Percentiles rank a stretch among this genome's conserved stretches.
Conservation (phyloP, 2,797 vertebrate genomes). For the Syngnathus rostellatus region DNA sequence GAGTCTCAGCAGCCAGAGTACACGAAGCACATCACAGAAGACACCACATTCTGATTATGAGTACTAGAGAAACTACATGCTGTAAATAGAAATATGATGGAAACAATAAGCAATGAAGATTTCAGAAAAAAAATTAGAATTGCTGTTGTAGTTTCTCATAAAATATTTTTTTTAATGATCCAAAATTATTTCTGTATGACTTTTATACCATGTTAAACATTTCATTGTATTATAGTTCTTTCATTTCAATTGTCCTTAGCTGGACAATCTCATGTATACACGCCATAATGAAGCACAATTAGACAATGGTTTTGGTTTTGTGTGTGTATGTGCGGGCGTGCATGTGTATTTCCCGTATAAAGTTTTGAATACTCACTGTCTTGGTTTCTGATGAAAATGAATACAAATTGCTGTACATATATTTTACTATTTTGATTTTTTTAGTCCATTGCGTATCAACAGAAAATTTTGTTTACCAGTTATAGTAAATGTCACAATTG, state of each 20-base stretch:
- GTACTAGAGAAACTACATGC: slow-evolving; percentile 17
- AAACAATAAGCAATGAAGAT: neutral
- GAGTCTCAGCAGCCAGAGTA: slow-evolving; percentile 51
- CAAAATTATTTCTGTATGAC: neutral
- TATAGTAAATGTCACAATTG: too few species aligned
- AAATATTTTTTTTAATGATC: neutral
- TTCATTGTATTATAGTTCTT: neutral
- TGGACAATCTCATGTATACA: neutral
- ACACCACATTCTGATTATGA: slow-evolving; percentile 53
- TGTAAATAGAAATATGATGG: neutral
- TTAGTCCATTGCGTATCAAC: too few species aligned
- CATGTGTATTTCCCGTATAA: too few species aligned
- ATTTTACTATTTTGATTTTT: too few species aligned
- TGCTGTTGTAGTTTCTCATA: neutral
- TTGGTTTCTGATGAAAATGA: too few species aligned
- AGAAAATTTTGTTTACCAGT: too few species aligned
- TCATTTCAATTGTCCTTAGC: neutral
- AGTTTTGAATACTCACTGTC: too few species aligned
- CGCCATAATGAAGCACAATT: too few species aligned
- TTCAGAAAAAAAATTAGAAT: neutral
- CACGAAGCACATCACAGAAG: slow-evolving; percentile 54
- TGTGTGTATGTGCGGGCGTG: too few species aligned
- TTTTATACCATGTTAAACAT: neutral
- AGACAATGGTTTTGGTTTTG: too few species aligned
- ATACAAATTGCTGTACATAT: too few species aligned